Percentiles rank a stretch among this genome's conserved stretches.
Evolutionary conservation across 92 coral and sea anemone species (phyloP).

Genomic region (Porites divaricata): DNA sequence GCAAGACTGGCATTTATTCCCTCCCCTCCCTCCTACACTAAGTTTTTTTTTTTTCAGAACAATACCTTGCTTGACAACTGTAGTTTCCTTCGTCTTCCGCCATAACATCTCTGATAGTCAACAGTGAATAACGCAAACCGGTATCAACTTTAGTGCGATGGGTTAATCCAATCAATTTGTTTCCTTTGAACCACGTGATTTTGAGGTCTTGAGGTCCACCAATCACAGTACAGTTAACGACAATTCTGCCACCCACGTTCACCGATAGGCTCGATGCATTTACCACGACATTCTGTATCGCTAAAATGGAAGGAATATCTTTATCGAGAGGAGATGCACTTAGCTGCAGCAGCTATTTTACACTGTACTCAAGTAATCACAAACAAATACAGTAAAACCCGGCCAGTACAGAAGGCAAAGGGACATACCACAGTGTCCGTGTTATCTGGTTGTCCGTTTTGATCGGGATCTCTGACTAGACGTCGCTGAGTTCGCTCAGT

Average conservation of each 20-base stretch:
- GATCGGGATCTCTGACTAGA: too few species aligned
- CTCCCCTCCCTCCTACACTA: too few species aligned
- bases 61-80: constrained; percentile 49
- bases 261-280: neutral
- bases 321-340: too few species aligned
- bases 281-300: neutral
- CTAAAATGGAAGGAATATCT: neutral
- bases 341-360: too few species aligned
- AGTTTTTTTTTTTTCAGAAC: neutral
- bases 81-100: constrained; percentile 57
- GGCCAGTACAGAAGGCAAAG: too few species aligned
- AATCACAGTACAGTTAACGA: constrained; percentile 43
- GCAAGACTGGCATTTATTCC: too few species aligned
- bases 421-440: too few species aligned
- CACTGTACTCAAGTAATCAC: too few species aligned
- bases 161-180: constrained; percentile 24
- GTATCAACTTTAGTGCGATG: constrained; percentile 56
- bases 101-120: constrained; percentile 54
- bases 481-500: too few species aligned
- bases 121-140: constrained; percentile 1
- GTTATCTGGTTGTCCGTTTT: too few species aligned
- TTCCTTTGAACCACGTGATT: constrained; percentile 50
- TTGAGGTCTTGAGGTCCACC: constrained; percentile 55
- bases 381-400: too few species aligned
- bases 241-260: constrained; percentile 24